These are phyloP conservation scores for Anodontia alba DNA, from an alignment of 2,888 invertebrate genomes.

Conservation along the genomic window DNA sequence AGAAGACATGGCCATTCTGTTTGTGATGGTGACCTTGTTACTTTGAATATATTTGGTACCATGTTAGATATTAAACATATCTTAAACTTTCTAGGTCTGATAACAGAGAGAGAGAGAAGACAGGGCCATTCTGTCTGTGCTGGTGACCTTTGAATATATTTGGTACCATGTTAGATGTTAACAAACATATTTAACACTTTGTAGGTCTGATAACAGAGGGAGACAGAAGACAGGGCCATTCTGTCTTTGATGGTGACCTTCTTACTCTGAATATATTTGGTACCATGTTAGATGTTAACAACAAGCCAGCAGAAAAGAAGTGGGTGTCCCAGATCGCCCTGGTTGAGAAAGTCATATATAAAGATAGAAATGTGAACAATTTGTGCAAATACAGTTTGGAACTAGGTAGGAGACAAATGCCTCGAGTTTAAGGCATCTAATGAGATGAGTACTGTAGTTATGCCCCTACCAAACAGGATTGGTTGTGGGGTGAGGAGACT, in stretches of 20 bases:
- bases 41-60: conserved; percentile 47
- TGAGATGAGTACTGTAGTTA: background rate
- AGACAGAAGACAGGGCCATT: background rate
- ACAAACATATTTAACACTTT: too few species aligned
- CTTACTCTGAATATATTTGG: conserved; percentile 55
- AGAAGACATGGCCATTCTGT: background rate
- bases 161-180: conserved; percentile 26
- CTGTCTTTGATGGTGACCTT: conserved; percentile 56
- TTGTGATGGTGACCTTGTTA: conserved; percentile 61
- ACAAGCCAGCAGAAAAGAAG: background rate
- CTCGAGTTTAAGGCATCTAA: too few species aligned
- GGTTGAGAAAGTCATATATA: conserved; percentile 41
- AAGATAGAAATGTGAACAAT: conserved; percentile 30
- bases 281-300: background rate
- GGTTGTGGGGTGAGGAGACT: too few species aligned
- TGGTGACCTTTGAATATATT: conserved; percentile 61
- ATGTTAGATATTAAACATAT: conserved; percentile 7
- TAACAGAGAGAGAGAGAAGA: background rate
- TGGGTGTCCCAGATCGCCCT: conserved; percentile 21
- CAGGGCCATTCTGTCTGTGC: conserved; percentile 24
- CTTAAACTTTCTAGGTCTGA: background rate
- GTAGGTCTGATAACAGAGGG: background rate
- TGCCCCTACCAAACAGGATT: too few species aligned
- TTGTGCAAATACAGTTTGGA: conserved; percentile 34
- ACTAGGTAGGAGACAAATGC: conserved; percentile 32